Evolutionary conservation across 2,797 vertebrate genomes (phyloP).

Genomic region (Protonibea diacanthus): DNA sequence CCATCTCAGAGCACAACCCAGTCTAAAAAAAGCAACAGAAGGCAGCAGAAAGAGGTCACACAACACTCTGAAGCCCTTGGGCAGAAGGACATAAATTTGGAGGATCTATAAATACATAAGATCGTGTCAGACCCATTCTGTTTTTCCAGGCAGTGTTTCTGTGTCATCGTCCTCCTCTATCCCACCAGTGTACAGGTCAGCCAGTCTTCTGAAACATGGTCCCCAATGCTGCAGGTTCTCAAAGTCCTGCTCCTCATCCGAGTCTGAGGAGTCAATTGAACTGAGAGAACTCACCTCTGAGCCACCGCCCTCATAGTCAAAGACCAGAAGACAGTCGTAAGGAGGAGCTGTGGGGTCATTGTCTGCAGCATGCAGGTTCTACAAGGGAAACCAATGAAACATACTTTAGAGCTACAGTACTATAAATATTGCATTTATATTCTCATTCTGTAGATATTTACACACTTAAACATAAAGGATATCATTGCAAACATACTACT

Average conservation of each 20-base stretch:
- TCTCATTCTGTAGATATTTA: background rate
- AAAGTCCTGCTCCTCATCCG: conserved; percentile 89
- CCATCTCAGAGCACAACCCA: background rate
- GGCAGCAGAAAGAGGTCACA: conserved; percentile 13
- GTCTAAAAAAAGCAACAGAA: background rate
- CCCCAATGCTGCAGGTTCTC: conserved; percentile 90
- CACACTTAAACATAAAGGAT: background rate
- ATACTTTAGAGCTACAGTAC: background rate
- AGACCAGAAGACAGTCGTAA: conserved; percentile 92
- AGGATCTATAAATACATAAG: background rate
- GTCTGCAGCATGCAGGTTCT: conserved; percentile 87
- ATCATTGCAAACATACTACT: background rate
- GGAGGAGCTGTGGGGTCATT: conserved; percentile 87
- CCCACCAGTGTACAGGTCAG: conserved; percentile 84
- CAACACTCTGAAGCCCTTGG: background rate
- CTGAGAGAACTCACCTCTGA: conserved; percentile 88
- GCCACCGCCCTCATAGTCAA: conserved; percentile 87
- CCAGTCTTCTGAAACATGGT: conserved; percentile 90
- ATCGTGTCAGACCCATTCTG: conserved; percentile 67
- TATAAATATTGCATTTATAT: background rate
- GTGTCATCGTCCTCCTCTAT: conserved; percentile 63
- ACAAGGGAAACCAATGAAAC: background rate
- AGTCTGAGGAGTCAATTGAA: conserved; percentile 88
- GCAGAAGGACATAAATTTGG: conserved; percentile 12
- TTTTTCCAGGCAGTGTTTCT: conserved; percentile 72